Evolutionary conservation across 2,888 invertebrate genomes (phyloP), one percentile per base, ranked within the genome.

Genomic region (Graphium colonna): DNA sequence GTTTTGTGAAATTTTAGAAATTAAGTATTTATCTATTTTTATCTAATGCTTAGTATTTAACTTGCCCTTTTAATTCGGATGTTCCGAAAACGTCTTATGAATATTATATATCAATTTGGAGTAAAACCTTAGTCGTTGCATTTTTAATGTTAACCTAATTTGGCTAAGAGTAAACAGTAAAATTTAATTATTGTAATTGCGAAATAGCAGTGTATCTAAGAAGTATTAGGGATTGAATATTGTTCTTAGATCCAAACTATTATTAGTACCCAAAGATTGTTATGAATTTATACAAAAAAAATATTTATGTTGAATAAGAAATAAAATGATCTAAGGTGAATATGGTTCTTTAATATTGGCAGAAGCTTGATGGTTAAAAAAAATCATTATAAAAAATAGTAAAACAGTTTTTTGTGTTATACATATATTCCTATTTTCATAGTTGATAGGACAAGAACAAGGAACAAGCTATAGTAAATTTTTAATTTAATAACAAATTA

Each of bases 261-360:
- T 79, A 80, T 79, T 82, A 83, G 83, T 84, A 86, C 86, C 88
- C 88, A 89, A 89, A 89, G 88, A 89, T 88, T 88, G 89, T 88
- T 89, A 88, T 87, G 82, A 86, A 88, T 88, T 87, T 89, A 87
- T 88, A 89, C 86, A 87, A 88, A 78, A 82, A 87, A 77, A 82
- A 83, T 89, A 88, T 88, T 88, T 88, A 89, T 88, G 89, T 88
- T 89, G 77, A 85, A 84, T 85, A 83, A 86, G 79, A 79, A 87
- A 86, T 87, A 88, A 87, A 87, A 82, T 67, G 80, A 83, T 82
- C 73, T 76, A 79, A 80, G 70, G 69, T 79, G 36, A 67, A 58
- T 58, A 64, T 64, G 64, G 62, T 69, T 69, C 61, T 62, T 70
- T 67, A 60, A 54, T 61, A 65, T 61, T 62, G 57, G 12, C 21